phyloP scores from a whole-genome alignment of 35 echinoderm and acorn worm genomes.

The Antedon bifida region DNA sequence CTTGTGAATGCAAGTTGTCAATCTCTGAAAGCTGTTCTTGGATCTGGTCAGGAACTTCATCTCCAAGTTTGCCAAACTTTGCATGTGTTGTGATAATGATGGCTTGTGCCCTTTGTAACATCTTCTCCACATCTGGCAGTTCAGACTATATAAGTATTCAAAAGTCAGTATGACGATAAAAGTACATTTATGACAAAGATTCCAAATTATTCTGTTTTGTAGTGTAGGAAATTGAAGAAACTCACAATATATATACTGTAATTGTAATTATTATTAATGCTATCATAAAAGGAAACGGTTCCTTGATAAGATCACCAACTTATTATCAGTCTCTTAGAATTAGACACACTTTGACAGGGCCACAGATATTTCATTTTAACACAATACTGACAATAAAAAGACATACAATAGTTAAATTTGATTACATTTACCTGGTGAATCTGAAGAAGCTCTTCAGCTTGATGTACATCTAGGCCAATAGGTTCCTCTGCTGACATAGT shows the following conservation, averaged over 20 bases:
- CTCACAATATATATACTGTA: too few species aligned
- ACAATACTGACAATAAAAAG: too few species aligned
- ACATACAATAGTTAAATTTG: too few species aligned
- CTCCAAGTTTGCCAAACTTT: constrained; percentile 70
- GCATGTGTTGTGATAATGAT: constrained; percentile 64
- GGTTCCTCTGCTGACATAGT: constrained; percentile 7
- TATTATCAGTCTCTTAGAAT: too few species aligned
- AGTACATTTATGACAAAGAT: too few species aligned
- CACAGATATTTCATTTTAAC: too few species aligned
- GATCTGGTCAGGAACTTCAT: constrained; percentile 45
- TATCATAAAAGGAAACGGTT: too few species aligned
- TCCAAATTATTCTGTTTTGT: too few species aligned
- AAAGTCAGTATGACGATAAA: too few species aligned
- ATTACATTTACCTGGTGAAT: constrained; percentile 62
- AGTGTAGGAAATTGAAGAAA: neutral
- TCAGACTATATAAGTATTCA: constrained; percentile 12
- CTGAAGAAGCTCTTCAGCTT: constrained; percentile 18
- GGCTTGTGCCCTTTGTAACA: constrained; percentile 56
- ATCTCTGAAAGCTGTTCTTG: constrained; percentile 48
- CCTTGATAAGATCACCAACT: too few species aligned
- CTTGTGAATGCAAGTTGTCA: constrained; percentile 42
- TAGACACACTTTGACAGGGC: too few species aligned
- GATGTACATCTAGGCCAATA: constrained; percentile 27
- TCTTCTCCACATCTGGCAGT: constrained; percentile 40
- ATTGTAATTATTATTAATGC: too few species aligned